These are phyloP conservation scores for Pristionchus pacificus DNA, from an alignment of 1,140 invertebrate genomes.

Conservation along the genomic window DNA sequence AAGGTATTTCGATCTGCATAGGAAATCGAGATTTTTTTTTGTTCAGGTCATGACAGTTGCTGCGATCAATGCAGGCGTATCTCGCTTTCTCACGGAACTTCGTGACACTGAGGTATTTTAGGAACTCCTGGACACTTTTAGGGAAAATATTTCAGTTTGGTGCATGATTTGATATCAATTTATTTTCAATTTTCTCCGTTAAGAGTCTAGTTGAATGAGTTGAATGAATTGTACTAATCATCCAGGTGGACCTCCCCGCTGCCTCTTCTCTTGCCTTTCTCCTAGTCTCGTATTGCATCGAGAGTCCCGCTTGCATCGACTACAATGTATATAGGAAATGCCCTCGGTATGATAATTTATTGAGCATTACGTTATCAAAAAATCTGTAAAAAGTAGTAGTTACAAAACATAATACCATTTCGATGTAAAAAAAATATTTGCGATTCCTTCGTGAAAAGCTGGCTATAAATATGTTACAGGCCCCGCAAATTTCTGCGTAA, in stretches of 20 bases:
- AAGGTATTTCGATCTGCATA: no score
- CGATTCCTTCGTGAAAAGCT: no score
- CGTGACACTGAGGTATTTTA: neutral
- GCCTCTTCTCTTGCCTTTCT: neutral
- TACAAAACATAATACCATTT: no score
- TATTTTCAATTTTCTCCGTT: no score
- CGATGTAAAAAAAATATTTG: no score
- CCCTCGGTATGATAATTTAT: no score
- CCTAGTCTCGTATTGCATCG: neutral
- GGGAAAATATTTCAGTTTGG: no score
- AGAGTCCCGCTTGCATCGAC: neutral
- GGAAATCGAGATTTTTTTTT: neutral
- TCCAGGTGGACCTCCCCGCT: neutral
- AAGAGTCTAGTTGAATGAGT: neutral
- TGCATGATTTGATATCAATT: no score
- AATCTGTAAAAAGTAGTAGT: no score
- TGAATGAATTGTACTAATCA: neutral
- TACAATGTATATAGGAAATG: neutral
- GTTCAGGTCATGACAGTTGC: neutral
- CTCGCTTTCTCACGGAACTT: neutral
- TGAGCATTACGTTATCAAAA: no score
- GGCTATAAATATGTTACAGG: neutral
- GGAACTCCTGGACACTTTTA: no score
- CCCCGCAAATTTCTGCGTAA: neutral
- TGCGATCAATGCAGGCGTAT: neutral